Conservation (phyloP, 1,140 invertebrate genomes). For the Triops longicaudatus region DNA sequence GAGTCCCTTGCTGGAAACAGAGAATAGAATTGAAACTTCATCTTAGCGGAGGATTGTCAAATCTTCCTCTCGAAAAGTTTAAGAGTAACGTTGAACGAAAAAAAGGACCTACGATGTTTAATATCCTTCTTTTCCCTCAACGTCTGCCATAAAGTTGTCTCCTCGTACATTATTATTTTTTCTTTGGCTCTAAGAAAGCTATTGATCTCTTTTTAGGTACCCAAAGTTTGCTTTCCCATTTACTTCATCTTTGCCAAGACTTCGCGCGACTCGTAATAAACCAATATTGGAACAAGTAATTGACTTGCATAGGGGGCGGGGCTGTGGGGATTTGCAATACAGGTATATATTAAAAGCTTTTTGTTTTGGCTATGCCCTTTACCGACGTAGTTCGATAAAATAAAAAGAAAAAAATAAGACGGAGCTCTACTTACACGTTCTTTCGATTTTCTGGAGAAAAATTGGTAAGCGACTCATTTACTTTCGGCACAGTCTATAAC, state of each 20-base stretch:
- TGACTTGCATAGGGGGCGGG: background rate
- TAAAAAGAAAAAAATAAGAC: too few relatives aligned
- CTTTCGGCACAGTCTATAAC: too few relatives aligned
- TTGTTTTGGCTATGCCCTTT: background rate
- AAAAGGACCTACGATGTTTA: background rate
- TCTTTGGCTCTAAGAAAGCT: background rate
- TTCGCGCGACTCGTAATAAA: slow-evolving; percentile 4
- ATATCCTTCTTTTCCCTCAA: background rate
- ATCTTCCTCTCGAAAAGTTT: background rate
- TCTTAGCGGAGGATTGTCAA: background rate
- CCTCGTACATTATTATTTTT: background rate
- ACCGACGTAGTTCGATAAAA: background rate
- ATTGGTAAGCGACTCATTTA: too few relatives aligned
- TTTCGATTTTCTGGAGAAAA: too few relatives aligned
- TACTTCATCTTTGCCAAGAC: slow-evolving; percentile 6
- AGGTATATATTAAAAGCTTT: background rate
- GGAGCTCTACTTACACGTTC: too few relatives aligned
- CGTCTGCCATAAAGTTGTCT: background rate
- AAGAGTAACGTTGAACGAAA: background rate
- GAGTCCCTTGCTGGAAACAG: background rate
- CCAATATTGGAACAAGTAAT: slow-evolving; percentile 15
- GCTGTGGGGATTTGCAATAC: slow-evolving; percentile 1
- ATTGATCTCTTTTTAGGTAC: background rate
- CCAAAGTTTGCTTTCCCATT: slow-evolving; percentile 6
- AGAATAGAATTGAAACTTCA: background rate